A percentile compares a stretch with the other conserved stretches of the same genome.
These are phyloP conservation scores for Eulithis prunata DNA, from an alignment of 2,888 invertebrate species.

Conservation along the genomic window DNA sequence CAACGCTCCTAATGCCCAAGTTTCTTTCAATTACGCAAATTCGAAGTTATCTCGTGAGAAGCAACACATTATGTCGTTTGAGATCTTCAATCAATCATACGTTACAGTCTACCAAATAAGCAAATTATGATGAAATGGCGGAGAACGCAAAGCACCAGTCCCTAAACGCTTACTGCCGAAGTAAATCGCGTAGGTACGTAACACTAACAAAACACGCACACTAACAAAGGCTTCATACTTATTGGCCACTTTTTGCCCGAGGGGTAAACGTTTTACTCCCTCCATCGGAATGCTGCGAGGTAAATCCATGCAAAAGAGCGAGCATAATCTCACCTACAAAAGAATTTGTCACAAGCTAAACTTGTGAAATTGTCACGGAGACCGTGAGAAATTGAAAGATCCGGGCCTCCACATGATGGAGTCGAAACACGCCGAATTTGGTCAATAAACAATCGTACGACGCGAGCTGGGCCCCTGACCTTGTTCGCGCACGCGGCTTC, in stretches of 20 bases:
- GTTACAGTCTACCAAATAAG: not conserved
- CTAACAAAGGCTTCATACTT: not conserved
- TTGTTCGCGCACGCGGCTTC: slow-evolving; percentile 63
- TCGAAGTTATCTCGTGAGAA: not conserved
- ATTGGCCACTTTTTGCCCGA: slow-evolving; percentile 3
- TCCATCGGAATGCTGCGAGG: not conserved
- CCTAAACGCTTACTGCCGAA: not conserved
- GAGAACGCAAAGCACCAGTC: not conserved
- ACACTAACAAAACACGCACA: slow-evolving; percentile 9
- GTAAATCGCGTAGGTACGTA: not conserved
- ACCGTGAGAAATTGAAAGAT: slow-evolving; percentile 43
- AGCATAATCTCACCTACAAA: slow-evolving; percentile 6
- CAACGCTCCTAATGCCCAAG: not conserved
- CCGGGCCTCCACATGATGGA: slow-evolving; percentile 28
- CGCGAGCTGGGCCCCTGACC: slow-evolving; percentile 72
- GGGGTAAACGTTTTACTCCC: slow-evolving; percentile 1
- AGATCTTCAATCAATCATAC: not conserved
- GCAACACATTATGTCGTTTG: not conserved
- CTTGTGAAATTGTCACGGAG: slow-evolving; percentile 24
- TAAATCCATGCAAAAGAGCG: not conserved
- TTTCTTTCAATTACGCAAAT: not conserved
- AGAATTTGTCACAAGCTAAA: slow-evolving; percentile 9
- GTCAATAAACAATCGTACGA: slow-evolving; percentile 52
- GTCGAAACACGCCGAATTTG: slow-evolving; percentile 48
- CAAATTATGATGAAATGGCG: not conserved